Conservation (phyloP, 2,797 vertebrate genomes). For the Pipistrellus pygmaeus region DNA sequence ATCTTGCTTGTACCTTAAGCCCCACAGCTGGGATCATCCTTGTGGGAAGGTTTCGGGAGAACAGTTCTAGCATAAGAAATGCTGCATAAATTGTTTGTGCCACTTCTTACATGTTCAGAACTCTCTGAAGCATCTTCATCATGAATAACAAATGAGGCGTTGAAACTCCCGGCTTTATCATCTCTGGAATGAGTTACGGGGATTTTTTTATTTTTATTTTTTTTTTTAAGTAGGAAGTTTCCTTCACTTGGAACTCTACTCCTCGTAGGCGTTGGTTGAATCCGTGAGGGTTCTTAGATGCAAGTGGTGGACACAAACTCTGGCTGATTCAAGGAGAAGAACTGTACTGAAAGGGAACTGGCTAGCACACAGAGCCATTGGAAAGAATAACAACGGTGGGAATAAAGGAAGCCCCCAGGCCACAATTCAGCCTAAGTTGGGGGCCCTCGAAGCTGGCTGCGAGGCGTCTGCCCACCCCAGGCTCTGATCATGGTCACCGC, state of each 20-base stretch:
- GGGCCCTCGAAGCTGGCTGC: neutral
- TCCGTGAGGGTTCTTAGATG: neutral
- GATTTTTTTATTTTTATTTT: neutral
- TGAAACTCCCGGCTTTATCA: neutral
- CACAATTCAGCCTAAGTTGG: neutral
- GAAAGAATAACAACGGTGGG: neutral
- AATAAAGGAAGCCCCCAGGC: neutral
- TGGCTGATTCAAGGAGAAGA: neutral
- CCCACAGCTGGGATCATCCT: neutral
- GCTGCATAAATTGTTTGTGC: neutral
- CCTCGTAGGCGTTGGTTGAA: neutral
- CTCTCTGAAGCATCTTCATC: neutral
- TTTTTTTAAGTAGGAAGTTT: neutral
- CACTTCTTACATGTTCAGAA: neutral
- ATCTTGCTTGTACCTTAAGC: neutral
- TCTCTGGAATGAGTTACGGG: neutral
- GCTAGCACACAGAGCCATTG: neutral
- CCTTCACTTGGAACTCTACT: neutral
- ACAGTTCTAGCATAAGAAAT: neutral
- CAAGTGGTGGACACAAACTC: neutral
- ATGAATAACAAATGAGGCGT: neutral
- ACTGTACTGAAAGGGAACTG: neutral
- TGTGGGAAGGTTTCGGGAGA: neutral
- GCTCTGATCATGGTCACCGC: neutral
- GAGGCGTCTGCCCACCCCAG: neutral